Percentiles rank a stretch among this genome's conserved stretches.
Evolutionary conservation across 2,888 invertebrate species (phyloP).

Genomic region (Lasioglossum lativentre): DNA sequence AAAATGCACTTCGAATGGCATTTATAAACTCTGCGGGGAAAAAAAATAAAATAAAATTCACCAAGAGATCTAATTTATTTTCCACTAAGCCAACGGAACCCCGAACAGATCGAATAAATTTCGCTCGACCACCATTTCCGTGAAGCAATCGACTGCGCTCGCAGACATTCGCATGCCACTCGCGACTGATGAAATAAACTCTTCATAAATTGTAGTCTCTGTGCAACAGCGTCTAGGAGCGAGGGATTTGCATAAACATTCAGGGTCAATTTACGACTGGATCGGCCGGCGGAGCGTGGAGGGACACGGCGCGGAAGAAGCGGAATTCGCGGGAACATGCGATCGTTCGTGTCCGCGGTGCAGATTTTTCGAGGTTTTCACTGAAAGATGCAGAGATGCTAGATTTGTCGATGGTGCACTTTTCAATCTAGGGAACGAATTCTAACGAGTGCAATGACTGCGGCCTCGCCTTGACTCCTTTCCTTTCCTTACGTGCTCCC

Average conservation of each 20-base stretch:
- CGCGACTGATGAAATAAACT: not conserved
- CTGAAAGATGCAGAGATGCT: not conserved
- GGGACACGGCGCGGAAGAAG: not conserved
- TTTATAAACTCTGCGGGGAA: too few species aligned
- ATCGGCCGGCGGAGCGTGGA: not conserved
- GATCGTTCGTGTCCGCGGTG: not conserved
- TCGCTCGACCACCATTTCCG: not conserved
- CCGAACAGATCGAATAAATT: not conserved
- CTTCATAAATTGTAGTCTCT: not conserved
- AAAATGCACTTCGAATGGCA: too few species aligned
- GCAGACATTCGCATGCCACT: not conserved
- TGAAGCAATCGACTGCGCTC: not conserved
- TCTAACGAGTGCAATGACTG: conserved; percentile 62
- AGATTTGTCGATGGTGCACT: not conserved
- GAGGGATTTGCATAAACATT: not conserved
- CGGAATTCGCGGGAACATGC: not conserved
- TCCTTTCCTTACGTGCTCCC: conserved; percentile 49
- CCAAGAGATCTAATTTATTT: not conserved
- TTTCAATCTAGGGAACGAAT: conserved; percentile 47
- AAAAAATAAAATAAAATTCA: too few species aligned
- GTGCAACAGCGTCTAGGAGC: not conserved
- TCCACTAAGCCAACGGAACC: not conserved
- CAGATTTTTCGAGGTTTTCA: not conserved
- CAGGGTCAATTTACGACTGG: not conserved
- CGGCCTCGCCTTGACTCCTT: conserved; percentile 64